Conservation (phyloP, 2,888 invertebrate genomes). For the Cryptus armator region DNA sequence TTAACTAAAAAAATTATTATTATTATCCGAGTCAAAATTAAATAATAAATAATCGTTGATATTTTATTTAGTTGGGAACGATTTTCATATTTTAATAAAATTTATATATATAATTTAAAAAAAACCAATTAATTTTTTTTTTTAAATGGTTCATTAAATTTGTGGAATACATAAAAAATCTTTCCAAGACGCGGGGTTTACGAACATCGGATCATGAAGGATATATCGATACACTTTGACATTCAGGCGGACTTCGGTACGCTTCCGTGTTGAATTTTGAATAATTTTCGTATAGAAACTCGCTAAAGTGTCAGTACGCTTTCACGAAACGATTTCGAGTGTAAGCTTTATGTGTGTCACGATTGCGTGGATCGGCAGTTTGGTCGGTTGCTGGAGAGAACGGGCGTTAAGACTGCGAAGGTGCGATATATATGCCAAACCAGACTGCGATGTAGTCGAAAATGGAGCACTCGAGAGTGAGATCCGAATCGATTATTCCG, state of each 20-base stretch:
- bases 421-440: constrained; percentile 43
- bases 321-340: constrained; percentile 13
- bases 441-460: constrained; percentile 60
- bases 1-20: no score
- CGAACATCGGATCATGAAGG: neutral
- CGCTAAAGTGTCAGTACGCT: neutral
- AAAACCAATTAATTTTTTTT: no score
- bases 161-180: neutral
- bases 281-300: neutral
- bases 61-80: no score
- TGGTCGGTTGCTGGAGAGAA: constrained; percentile 13
- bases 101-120: no score
- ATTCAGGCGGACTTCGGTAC: neutral
- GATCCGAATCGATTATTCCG: constrained; percentile 66
- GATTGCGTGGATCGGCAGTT: constrained; percentile 30
- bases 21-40: no score
- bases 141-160: no score
- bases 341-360: constrained; percentile 40
- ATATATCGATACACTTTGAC: neutral
- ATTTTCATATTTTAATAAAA: no score
- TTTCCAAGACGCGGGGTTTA: neutral
- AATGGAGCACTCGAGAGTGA: constrained; percentile 70
- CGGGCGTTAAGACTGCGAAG: constrained; percentile 16
- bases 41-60: no score
- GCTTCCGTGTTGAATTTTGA: neutral